Percentiles rank a stretch among this genome's conserved stretches.
These are phyloP conservation scores for Pemphigus obesinymphae DNA, from an alignment of 1,140 invertebrate species.

Conservation along the genomic window DNA sequence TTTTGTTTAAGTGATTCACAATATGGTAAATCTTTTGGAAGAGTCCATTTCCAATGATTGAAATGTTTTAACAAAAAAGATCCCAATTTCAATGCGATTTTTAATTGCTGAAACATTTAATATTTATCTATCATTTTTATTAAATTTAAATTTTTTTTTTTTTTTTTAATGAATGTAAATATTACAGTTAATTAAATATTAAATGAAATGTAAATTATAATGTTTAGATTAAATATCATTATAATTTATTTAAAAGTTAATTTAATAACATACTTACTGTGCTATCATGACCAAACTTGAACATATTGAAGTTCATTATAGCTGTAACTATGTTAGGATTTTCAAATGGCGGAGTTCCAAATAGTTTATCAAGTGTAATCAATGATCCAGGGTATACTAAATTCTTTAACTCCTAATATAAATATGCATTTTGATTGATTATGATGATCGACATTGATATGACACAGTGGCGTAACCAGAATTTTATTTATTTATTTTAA, in stretches of 20 bases:
- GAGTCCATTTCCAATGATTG: conserved; percentile 19
- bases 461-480: too few relatives aligned
- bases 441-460: too few relatives aligned
- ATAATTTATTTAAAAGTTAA: too few relatives aligned
- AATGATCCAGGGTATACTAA: conserved; percentile 76
- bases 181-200: too few relatives aligned
- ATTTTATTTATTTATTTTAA: too few relatives aligned
- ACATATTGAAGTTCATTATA: conserved; percentile 83
- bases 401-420: conserved; percentile 63
- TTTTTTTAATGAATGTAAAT: too few relatives aligned
- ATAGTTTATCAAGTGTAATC: conserved; percentile 75
- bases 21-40: conserved; percentile 44
- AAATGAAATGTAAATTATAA: too few relatives aligned
- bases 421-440: too few relatives aligned
- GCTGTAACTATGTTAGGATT: conserved; percentile 85
- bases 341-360: conserved; percentile 90
- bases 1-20: neutral
- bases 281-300: conserved; percentile 72
- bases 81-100: conserved; percentile 28
- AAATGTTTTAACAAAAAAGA: conserved; percentile 32
- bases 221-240: too few relatives aligned
- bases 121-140: too few relatives aligned
- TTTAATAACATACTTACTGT: neutral
- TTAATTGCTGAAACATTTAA: conserved; percentile 26
- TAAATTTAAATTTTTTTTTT: too few relatives aligned